A percentile compares a stretch with the other conserved stretches of the same genome.
phyloP scores from a whole-genome alignment of 2,113 vertebrate genomes.

The Heptranchias perlo region DNA sequence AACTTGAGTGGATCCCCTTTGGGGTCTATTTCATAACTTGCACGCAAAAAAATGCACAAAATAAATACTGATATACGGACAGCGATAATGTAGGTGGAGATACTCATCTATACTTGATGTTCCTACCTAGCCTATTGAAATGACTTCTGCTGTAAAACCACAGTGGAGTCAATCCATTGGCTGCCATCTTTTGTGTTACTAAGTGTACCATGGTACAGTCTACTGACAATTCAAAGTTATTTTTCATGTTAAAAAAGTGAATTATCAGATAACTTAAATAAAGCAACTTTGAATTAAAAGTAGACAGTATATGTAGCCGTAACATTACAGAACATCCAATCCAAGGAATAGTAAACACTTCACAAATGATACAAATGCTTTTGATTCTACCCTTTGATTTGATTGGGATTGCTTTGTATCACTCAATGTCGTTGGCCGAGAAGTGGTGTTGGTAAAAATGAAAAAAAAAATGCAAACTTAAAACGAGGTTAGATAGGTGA shows the following conservation, averaged over 20 bases:
- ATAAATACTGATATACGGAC: too few species aligned
- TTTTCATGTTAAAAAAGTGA: background rate
- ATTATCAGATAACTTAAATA: background rate
- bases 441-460: too few species aligned
- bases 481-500: too few species aligned
- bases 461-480: background rate
- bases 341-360: background rate
- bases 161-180: too few species aligned
- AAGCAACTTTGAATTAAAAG: background rate
- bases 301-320: background rate
- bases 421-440: background rate
- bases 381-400: background rate
- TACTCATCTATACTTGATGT: too few species aligned
- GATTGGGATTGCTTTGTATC: background rate
- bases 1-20: background rate
- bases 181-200: background rate
- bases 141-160: too few species aligned
- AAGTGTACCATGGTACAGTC: background rate
- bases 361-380: background rate
- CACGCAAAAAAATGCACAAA: too few species aligned
- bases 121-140: too few species aligned
- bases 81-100: too few species aligned
- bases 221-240: background rate
- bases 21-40: too few species aligned
- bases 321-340: background rate